These are phyloP conservation scores for Pygmarrhopalites habei DNA, from an alignment of 1,140 invertebrate genomes.

Conservation along the genomic window DNA sequence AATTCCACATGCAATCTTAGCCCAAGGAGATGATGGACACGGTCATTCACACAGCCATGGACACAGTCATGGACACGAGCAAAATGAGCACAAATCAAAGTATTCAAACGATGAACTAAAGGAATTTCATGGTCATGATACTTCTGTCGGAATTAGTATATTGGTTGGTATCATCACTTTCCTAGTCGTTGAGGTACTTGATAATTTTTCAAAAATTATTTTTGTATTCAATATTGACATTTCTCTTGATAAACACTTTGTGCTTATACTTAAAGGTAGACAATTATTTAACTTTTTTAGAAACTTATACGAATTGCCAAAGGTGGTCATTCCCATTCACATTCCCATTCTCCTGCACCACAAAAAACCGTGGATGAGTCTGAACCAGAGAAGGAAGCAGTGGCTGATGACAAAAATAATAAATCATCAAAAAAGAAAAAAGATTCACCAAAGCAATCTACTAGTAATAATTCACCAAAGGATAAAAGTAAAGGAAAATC, in stretches of 20 bases:
- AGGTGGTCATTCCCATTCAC: conserved; percentile 63
- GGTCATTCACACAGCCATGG: conserved; percentile 51
- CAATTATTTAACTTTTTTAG: too few relatives aligned
- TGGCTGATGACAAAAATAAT: neutral
- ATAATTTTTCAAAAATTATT: too few relatives aligned
- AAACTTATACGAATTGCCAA: conserved; percentile 86
- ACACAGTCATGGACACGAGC: conserved; percentile 46
- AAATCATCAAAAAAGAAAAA: conserved; percentile 41
- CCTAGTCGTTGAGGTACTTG: conserved; percentile 80
- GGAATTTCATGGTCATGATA: conserved; percentile 60
- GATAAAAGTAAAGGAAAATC: conserved; percentile 40
- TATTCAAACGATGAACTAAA: conserved; percentile 41
- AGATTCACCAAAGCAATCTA: conserved; percentile 45
- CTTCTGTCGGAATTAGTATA: conserved; percentile 81
- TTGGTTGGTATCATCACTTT: conserved; percentile 85
- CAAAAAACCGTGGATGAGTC: conserved; percentile 28
- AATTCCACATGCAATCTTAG: conserved; percentile 84
- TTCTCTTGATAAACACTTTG: too few relatives aligned
- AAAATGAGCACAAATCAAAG: conserved; percentile 49
- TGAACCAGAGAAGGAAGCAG: conserved; percentile 37
- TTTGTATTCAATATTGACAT: too few relatives aligned
- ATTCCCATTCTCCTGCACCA: conserved; percentile 41
- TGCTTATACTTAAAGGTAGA: too few relatives aligned
- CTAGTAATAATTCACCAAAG: conserved; percentile 43
- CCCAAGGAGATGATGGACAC: conserved; percentile 48